Evolutionary conservation across 2,797 vertebrate genomes (phyloP).

Genomic region (Alca torda): DNA sequence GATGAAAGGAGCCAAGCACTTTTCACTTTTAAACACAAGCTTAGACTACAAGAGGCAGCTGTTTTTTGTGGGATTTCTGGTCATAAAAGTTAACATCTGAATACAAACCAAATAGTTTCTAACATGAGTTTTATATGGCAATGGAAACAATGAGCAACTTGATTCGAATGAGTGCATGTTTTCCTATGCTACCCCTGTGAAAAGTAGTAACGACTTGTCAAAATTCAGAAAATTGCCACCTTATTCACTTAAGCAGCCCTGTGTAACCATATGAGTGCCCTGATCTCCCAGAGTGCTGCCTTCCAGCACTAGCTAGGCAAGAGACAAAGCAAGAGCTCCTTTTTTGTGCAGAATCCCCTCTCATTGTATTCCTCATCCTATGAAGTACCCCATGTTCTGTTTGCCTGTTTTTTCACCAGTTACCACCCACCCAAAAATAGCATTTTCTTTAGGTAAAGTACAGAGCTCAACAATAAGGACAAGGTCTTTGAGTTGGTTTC

Average conservation of each 20-base stretch:
- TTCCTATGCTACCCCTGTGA: not conserved
- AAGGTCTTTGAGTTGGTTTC: not conserved
- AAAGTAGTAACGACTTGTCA: not conserved
- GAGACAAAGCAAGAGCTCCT: not conserved
- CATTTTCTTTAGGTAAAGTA: not conserved
- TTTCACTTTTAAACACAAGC: not conserved
- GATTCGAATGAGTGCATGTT: not conserved
- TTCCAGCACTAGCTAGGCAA: not conserved
- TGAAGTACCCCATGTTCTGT: not conserved
- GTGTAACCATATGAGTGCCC: not conserved
- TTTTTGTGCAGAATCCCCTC: not conserved
- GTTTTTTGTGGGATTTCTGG: not conserved
- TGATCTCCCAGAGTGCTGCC: not conserved
- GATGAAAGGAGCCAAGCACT: not conserved
- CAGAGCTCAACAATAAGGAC: not conserved
- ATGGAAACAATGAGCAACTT: not conserved
- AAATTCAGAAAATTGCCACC: not conserved
- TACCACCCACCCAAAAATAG: not conserved
- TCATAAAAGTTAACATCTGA: conserved; percentile 11
- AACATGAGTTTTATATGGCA: not conserved
- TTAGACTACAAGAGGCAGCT: not conserved
- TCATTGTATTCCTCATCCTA: not conserved
- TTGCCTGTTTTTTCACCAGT: not conserved
- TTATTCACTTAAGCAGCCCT: not conserved
- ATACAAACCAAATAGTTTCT: not conserved